Base-by-base conservation (phyloP, 2,113 vertebrate species). In the Scalopus aquaticus region DNA sequence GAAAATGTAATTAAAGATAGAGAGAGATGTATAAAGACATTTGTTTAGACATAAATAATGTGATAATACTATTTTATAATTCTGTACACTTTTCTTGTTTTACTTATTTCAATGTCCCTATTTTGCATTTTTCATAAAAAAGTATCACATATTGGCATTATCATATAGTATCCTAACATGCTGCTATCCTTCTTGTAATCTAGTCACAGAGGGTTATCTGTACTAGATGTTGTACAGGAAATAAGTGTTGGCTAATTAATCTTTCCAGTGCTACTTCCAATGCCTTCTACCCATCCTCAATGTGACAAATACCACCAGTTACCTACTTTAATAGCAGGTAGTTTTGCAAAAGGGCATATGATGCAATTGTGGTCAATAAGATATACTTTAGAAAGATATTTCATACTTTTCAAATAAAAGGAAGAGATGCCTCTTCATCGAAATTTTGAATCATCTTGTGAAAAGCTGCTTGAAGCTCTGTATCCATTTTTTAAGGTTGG, bases 121-220 rank as follows among this genome's bases (percentile, higher is more conserved):
- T 54, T 96, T 92, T 92, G 37, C 15, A 82, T 83, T 90, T 78
- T 83, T 54, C 26, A 79, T 87, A 35, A 70, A 54, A 79, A 46
- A 35, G 20, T 26, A 85, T 60, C 26, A 76, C 15, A 74, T 76
- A 42, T 83, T 87, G 95, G 82, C 28, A 56, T 56, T 2, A 56
- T 56, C 54, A 56, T 56, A 56, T 7, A 56, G 22, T 56, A 22
- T 56, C 20, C 22, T 56, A 54, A 54, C 54, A 56, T 56, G 20
- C 3, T 56, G 54, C 20, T 54, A 16, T 54, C 15, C 19, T 17
- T 54, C 51, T 54, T 54, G 17, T 54, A 54, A 54, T 54, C 51
- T 20, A 54, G 19, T 54, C 51, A 54, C 6, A 54, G 15, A 54
- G 3, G 51, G 51, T 54, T 93, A 13, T 72, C 32, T 76, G 24